phyloP scores from a whole-genome alignment of 1,140 invertebrate genomes.

The Trissolcus basalis region DNA sequence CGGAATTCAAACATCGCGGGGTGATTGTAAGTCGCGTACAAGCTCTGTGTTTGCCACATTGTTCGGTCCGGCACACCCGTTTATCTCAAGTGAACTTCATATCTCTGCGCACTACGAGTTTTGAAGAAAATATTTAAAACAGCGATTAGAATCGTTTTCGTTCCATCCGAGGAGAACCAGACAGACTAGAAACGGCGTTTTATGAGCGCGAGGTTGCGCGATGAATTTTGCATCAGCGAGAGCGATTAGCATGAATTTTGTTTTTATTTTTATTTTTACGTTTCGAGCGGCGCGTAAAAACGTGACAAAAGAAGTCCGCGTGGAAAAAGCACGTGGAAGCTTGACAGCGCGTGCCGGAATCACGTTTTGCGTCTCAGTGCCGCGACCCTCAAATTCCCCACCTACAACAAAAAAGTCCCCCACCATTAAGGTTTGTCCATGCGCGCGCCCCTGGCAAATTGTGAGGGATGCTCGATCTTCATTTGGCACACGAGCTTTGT shows the following conservation, averaged over 20 bases:
- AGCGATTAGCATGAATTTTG: slow-evolving; percentile 33
- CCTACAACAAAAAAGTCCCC: slow-evolving; percentile 57
- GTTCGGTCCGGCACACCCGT: slow-evolving; percentile 66
- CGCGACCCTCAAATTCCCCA: slow-evolving; percentile 61
- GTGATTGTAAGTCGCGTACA: slow-evolving; percentile 63
- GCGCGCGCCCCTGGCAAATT: slow-evolving; percentile 60
- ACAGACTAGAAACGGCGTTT: slow-evolving; percentile 24
- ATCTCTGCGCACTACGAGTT: no score
- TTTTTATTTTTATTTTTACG: no score
- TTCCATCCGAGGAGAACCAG: slow-evolving; percentile 6
- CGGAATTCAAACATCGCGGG: slow-evolving; percentile 73
- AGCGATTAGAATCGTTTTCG: no score
- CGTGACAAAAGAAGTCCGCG: background rate
- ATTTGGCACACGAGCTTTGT: slow-evolving; percentile 67
- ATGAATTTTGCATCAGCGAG: slow-evolving; percentile 36
- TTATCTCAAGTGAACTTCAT: background rate
- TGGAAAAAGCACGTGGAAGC: slow-evolving; percentile 39
- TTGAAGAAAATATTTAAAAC: slow-evolving; percentile 13
- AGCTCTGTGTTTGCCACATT: slow-evolving; percentile 71
- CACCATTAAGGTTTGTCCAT: slow-evolving; percentile 59
- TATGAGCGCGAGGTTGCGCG: no score
- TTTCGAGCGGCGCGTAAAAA: no score
- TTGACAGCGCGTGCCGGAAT: slow-evolving; percentile 67
- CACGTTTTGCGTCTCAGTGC: slow-evolving; percentile 60
- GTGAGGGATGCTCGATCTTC: slow-evolving; percentile 69